These are phyloP conservation scores for Temnothorax longispinosus DNA, from an alignment of 1,140 invertebrate species.

Conservation along the genomic window DNA sequence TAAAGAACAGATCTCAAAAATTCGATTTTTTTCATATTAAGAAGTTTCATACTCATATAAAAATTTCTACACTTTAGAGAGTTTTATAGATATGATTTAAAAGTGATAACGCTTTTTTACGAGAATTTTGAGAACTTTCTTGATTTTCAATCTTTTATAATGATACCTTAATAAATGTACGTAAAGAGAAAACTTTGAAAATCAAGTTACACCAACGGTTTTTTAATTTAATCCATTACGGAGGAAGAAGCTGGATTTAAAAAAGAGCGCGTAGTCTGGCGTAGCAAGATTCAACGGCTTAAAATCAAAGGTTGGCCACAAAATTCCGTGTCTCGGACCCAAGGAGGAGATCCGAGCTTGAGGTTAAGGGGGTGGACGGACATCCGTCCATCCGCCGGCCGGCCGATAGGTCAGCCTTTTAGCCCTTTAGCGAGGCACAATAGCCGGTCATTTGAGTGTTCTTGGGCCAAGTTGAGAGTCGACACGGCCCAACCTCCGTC, in stretches of 20 bases:
- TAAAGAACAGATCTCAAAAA: neutral
- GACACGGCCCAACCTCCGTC: slow-evolving; percentile 11
- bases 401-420: slow-evolving; percentile 40
- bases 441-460: slow-evolving; percentile 69
- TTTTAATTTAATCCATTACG: slow-evolving; percentile 22
- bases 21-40: neutral
- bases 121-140: neutral
- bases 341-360: slow-evolving; percentile 8
- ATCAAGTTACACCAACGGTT: slow-evolving; percentile 4
- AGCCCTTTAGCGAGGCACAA: slow-evolving; percentile 71
- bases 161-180: neutral
- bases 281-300: slow-evolving; percentile 44
- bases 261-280: neutral
- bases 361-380: neutral
- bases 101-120: neutral
- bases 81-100: neutral
- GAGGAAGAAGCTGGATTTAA: neutral
- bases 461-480: slow-evolving; percentile 38
- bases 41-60: neutral
- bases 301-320: slow-evolving; percentile 74
- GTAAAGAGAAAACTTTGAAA: neutral
- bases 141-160: neutral
- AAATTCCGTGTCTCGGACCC: slow-evolving; percentile 50
- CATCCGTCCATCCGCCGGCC: neutral
- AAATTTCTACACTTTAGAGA: neutral